Evolutionary conservation across 1,140 invertebrate genomes (phyloP).

Genomic region (Papilio machaon): DNA sequence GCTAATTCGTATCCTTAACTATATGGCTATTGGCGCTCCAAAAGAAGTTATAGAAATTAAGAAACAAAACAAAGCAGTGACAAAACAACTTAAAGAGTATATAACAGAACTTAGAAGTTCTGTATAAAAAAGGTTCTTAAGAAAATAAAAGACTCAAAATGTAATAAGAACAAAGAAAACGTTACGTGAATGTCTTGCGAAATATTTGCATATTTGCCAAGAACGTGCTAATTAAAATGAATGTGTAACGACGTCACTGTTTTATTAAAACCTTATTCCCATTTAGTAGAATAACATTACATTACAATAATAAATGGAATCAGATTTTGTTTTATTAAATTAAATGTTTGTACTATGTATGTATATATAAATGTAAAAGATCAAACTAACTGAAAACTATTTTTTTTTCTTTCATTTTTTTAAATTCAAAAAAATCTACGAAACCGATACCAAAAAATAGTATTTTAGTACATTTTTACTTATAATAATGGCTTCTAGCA

Average conservation of each 20-base stretch:
- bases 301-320: neutral
- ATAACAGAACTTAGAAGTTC: neutral
- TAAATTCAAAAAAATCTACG: too few species aligned
- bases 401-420: too few species aligned
- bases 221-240: slow-evolving; percentile 17
- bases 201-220: slow-evolving; percentile 20
- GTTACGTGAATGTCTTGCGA: neutral
- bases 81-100: neutral
- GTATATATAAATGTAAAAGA: too few species aligned
- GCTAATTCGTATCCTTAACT: too few species aligned
- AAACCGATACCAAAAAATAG: too few species aligned
- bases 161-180: slow-evolving; percentile 9
- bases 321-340: too few species aligned
- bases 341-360: too few species aligned
- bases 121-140: neutral
- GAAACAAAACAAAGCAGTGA: neutral
- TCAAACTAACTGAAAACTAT: neutral
- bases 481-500: neutral
- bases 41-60: too few species aligned
- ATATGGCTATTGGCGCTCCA: too few species aligned
- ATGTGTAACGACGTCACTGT: neutral
- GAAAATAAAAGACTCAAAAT: neutral
- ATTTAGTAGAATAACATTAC: neutral
- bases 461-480: too few species aligned
- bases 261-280: neutral